These are phyloP conservation scores for Ruditapes philippinarum DNA, from an alignment of 1,140 invertebrate genomes.

Conservation along the genomic window DNA sequence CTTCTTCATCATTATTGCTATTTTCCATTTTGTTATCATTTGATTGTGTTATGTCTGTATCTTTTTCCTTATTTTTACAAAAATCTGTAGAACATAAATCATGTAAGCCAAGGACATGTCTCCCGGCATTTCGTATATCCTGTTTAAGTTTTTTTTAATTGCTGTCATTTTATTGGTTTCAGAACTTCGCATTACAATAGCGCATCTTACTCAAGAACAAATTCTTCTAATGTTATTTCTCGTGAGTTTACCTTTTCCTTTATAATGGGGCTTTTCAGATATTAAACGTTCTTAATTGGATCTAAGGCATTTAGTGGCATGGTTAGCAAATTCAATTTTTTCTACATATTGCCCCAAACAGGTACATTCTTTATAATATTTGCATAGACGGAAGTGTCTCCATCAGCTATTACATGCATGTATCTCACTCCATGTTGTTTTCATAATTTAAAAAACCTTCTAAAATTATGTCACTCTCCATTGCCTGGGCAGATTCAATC, in stretches of 20 bases:
- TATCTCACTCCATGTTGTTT: slow-evolving; percentile 84
- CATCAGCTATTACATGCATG: slow-evolving; percentile 75
- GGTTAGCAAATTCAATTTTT: slow-evolving; percentile 85
- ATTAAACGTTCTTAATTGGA: slow-evolving; percentile 71
- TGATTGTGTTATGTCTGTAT: too few relatives aligned
- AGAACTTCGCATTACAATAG: neutral
- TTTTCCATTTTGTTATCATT: too few relatives aligned
- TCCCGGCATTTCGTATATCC: neutral
- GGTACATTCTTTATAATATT: slow-evolving; percentile 70
- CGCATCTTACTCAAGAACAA: neutral
- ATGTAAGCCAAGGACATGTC: neutral
- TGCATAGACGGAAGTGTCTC: slow-evolving; percentile 76
- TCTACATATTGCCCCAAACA: slow-evolving; percentile 80
- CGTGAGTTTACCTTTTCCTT: neutral
- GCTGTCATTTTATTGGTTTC: neutral
- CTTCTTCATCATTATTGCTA: too few relatives aligned
- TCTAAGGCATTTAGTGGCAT: slow-evolving; percentile 83
- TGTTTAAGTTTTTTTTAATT: neutral
- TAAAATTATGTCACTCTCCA: slow-evolving; percentile 82
- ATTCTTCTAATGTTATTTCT: neutral
- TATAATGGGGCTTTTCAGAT: slow-evolving; percentile 62
- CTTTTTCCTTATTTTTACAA: too few relatives aligned
- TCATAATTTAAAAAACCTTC: slow-evolving; percentile 85
- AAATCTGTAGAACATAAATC: slow-evolving; percentile 6
- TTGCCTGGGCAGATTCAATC: slow-evolving; percentile 83